A percentile compares a stretch with the other conserved stretches of the same genome.
phyloP scores from a whole-genome alignment of 2,113 vertebrate species.

The Actenoides hombroni region DNA sequence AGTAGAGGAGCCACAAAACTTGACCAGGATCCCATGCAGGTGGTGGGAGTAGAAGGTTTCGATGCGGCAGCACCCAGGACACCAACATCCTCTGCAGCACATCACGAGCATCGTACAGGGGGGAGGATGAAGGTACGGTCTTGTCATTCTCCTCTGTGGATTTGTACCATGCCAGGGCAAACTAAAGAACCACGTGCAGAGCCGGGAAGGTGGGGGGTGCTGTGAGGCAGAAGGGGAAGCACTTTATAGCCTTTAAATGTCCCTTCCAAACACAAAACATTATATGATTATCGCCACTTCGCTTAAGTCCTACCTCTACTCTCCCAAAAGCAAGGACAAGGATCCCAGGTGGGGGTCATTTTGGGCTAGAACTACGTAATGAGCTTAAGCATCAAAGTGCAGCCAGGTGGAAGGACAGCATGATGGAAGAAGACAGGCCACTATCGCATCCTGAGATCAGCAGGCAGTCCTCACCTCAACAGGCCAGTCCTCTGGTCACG shows the following conservation, averaged over 20 bases:
- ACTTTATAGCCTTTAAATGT: background rate
- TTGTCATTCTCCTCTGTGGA: fast-evolving
- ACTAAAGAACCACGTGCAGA: background rate
- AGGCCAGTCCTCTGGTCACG: background rate
- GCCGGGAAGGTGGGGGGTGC: background rate
- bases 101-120: fast-evolving
- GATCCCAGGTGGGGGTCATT: background rate
- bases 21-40: fast-evolving
- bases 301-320: background rate
- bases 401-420: background rate
- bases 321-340: background rate
- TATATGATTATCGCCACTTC: background rate
- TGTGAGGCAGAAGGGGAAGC: background rate
- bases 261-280: background rate
- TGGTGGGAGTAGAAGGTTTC: background rate
- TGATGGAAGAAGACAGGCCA: background rate
- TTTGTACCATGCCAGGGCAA: background rate
- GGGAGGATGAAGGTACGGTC: background rate
- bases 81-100: background rate
- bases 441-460: background rate
- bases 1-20: background rate
- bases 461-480: background rate
- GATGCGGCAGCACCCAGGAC: background rate
- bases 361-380: background rate
- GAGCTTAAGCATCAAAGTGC: background rate